These are phyloP conservation scores for Calidris pygmaea DNA, from an alignment of 2,113 vertebrate species.

Conservation along the genomic window DNA sequence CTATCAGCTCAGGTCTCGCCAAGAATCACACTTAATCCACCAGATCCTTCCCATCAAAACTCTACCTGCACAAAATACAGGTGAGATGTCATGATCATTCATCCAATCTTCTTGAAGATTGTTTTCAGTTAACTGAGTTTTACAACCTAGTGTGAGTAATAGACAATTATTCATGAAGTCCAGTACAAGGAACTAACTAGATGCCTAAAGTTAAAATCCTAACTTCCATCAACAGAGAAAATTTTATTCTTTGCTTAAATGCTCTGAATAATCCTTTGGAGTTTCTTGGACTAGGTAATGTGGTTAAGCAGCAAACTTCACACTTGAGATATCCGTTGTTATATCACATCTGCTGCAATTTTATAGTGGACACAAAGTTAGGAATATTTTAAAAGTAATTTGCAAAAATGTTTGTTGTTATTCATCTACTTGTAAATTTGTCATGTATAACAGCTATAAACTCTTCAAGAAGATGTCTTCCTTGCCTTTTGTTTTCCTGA, in stretches of 20 bases:
- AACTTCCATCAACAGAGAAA: neutral
- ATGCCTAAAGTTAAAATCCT: neutral
- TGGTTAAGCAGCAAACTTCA: neutral
- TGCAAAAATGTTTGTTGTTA: neutral
- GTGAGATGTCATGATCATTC: constrained; percentile 74
- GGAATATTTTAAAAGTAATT: neutral
- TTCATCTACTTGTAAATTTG: neutral
- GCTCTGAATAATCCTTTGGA: neutral
- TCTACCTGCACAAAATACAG: constrained; percentile 88
- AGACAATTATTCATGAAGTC: neutral
- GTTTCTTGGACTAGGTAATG: neutral
- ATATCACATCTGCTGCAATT: neutral
- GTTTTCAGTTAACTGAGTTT: neutral
- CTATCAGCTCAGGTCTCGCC: constrained; percentile 92
- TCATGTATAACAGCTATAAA: neutral
- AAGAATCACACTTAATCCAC: constrained; percentile 83
- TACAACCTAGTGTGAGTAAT: neutral
- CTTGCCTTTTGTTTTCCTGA: neutral
- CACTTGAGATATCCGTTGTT: neutral
- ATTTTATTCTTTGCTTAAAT: neutral
- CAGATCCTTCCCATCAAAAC: constrained; percentile 82
- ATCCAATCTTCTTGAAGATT: neutral
- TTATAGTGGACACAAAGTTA: neutral
- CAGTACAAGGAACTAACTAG: neutral
- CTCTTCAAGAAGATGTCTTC: neutral